These are phyloP conservation scores for Luscinia megarhynchos DNA, from an alignment of 2,797 vertebrate genomes.

Conservation along the genomic window DNA sequence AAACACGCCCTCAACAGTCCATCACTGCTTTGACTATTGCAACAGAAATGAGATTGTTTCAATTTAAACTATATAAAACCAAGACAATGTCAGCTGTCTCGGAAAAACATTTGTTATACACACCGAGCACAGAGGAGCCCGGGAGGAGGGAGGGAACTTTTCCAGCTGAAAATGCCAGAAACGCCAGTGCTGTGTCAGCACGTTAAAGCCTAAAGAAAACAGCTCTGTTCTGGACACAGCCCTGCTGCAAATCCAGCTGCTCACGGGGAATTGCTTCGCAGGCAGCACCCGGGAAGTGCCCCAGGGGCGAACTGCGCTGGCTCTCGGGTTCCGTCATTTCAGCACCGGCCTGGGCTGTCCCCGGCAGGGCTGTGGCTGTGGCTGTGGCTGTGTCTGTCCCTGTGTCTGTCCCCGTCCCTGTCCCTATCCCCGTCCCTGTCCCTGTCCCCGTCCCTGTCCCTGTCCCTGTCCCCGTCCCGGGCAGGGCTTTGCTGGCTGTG, in stretches of 20 bases:
- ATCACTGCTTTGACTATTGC: background rate
- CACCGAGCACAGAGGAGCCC: background rate
- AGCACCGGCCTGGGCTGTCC: background rate
- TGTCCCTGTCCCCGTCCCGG: background rate
- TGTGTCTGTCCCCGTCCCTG: too few relatives aligned
- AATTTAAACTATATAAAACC: background rate
- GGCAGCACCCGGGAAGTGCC: background rate
- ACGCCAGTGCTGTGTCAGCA: background rate
- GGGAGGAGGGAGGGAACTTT: background rate
- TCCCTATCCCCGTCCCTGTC: background rate
- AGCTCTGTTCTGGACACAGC: background rate
- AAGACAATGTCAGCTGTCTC: background rate
- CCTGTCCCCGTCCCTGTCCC: background rate
- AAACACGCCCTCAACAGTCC: background rate
- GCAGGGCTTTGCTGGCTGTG: too few relatives aligned
- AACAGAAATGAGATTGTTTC: background rate
- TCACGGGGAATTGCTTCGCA: too few relatives aligned
- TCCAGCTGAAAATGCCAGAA: background rate
- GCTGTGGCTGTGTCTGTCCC: background rate
- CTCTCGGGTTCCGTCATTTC: background rate
- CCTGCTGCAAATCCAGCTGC: background rate
- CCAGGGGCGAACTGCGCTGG: rapidly evolving
- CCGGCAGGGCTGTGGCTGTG: background rate
- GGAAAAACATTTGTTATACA: background rate
- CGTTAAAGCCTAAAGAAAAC: background rate